Conservation (phyloP, 2,797 vertebrate genomes). For the Glossophaga mutica region DNA sequence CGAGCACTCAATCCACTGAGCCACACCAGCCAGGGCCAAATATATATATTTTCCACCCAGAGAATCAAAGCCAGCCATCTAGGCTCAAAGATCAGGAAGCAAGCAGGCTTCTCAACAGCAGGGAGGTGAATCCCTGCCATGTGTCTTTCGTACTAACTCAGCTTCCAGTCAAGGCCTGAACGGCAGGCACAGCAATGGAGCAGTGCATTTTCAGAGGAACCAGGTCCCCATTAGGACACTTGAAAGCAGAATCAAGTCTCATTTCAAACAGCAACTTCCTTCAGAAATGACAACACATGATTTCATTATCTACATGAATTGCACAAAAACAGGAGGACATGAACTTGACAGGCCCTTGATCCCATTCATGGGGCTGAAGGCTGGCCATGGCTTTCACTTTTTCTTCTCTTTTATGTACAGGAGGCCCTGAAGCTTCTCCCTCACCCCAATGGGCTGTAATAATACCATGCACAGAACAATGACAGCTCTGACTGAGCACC, state of each 20-base stretch:
- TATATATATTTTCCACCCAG: not conserved
- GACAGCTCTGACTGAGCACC: not conserved
- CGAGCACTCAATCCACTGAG: not conserved
- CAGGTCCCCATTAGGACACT: not conserved
- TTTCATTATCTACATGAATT: accelerated
- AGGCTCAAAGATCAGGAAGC: not conserved
- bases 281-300: not conserved
- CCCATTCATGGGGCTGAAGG: accelerated
- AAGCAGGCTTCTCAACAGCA: not conserved
- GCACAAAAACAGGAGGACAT: accelerated
- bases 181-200: accelerated
- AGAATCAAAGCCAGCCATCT: not conserved
- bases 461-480: not conserved
- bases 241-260: not conserved
- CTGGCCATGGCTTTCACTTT: not conserved
- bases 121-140: accelerated
- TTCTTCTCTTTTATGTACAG: not conserved
- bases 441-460: not conserved
- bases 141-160: accelerated
- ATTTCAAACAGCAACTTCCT: not conserved
- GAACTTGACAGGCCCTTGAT: not conserved
- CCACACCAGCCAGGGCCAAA: not conserved
- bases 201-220: not conserved
- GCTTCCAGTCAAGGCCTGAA: accelerated
- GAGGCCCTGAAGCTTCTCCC: not conserved